Base-by-base conservation (phyloP, 2,797 vertebrate genomes). In the Labroides dimidiatus region DNA sequence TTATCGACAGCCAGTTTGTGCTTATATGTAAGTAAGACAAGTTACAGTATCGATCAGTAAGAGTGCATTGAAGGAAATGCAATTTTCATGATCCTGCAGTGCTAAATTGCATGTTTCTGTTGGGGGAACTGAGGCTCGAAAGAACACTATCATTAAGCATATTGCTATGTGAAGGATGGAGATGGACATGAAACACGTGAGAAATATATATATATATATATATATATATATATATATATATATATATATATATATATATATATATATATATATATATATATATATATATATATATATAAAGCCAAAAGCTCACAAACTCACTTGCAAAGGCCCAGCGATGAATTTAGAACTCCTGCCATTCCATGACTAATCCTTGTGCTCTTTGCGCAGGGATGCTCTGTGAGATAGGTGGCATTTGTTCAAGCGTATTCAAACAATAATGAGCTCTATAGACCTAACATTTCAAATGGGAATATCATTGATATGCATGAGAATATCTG, bases 391-490 rank as follows among this genome's bases (percentile, higher is more conserved):
- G 56, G 71, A 76, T 59, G 56, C 68, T 48, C 53, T 4, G 55
- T 12, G 48, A 56, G 70, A 69, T 69, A 63, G 54, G 42, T 88
- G 81, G 75, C 87, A 90, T 92, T 89, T 91, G 75, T 75, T 81
- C 43, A 78, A 74, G 77, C 66, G 20, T 78, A 64, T 72, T 83
- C 82, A 84, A 91, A 88, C 84, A 85, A 56, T 47, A 73, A 72
- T 2, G 2, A 47, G 59, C 10, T 37, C 24, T 44, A 76, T 72
- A 1, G 73, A 87, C 80, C 44, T 43, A 55, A 12, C 55, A 43
- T 76, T 76, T 79, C 62, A 80, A 55, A 71, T 17, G 47, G 61
- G 37, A 44, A 56, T 47, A 6, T 36, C 51, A 63, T 68, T 70
- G 49, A 75, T 66, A 80, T 81, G 81, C 60, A 68, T 64, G 67